phyloP scores from a whole-genome alignment of 2,888 invertebrate genomes.

The Himalopsyche anomala region DNA sequence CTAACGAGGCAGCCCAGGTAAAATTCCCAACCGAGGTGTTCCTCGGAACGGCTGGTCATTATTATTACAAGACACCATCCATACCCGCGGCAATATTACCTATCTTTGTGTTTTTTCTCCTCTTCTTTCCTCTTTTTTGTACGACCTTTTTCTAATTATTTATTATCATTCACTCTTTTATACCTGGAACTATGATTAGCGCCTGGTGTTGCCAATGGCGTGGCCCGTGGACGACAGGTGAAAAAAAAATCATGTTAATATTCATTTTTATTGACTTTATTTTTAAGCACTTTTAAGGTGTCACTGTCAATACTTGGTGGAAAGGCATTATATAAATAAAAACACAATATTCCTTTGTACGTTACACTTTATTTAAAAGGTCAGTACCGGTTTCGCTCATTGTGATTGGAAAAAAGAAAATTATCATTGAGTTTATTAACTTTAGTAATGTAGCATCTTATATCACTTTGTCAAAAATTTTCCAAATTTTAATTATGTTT shows the following conservation, averaged over 20 bases:
- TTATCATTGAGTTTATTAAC: too few relatives aligned
- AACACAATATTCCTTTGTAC: too few relatives aligned
- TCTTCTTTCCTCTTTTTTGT: constrained; percentile 14
- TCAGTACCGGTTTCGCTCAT: too few relatives aligned
- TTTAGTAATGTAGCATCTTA: too few relatives aligned
- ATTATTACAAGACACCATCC: constrained; percentile 38
- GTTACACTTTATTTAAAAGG: too few relatives aligned
- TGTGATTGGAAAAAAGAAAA: too few relatives aligned
- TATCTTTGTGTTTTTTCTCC: neutral
- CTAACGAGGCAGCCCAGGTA: constrained; percentile 39
- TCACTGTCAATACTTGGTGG: too few relatives aligned
- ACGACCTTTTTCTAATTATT: constrained; percentile 42
- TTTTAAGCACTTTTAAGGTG: too few relatives aligned
- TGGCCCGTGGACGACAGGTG: neutral
- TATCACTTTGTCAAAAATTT: too few relatives aligned
- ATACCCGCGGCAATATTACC: constrained; percentile 38
- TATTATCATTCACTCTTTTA: constrained; percentile 40
- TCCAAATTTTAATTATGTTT: too few relatives aligned
- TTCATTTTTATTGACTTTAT: too few relatives aligned
- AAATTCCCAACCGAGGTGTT: constrained; percentile 27
- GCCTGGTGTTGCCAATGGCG: neutral
- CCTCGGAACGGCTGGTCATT: constrained; percentile 20
- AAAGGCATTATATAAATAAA: too few relatives aligned
- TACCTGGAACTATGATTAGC: constrained; percentile 43
- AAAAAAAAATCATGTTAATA: neutral